Conservation (phyloP, 2,797 vertebrate species). For the Takifugu ocellatus region DNA sequence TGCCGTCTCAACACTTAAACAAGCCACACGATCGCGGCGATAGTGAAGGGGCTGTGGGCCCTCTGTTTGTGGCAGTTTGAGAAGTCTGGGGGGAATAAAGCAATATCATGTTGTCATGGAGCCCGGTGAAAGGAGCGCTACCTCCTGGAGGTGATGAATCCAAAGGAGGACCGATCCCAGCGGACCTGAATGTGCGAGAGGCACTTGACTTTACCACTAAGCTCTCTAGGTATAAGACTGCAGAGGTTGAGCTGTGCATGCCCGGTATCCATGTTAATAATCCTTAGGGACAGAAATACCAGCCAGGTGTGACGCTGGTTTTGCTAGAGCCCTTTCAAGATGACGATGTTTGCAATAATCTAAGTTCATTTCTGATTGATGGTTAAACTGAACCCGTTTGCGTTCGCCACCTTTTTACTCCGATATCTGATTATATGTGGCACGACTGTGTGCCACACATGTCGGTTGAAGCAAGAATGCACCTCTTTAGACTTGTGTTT, state of each 20-base stretch:
- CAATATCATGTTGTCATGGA: slow-evolving; percentile 71
- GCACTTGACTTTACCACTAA: slow-evolving; percentile 69
- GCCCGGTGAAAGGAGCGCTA: slow-evolving; percentile 59
- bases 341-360: too few species aligned
- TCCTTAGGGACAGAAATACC: slow-evolving; percentile 37
- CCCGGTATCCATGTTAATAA: too few species aligned
- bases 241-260: slow-evolving; percentile 4
- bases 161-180: slow-evolving; percentile 64
- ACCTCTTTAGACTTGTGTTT: too few species aligned
- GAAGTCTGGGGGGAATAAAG: slow-evolving; percentile 56
- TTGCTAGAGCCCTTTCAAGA: background rate
- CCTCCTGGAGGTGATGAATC: slow-evolving; percentile 68
- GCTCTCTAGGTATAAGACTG: slow-evolving; percentile 38
- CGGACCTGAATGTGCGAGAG: slow-evolving; percentile 59
- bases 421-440: background rate
- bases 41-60: too few species aligned
- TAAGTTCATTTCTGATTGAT: too few species aligned
- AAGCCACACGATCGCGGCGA: background rate
- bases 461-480: background rate
- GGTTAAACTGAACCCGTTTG: too few species aligned
- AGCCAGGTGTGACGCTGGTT: slow-evolving; percentile 3
- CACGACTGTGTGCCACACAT: background rate
- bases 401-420: too few species aligned
- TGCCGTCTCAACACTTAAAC: slow-evolving; percentile 23
- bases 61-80: slow-evolving; percentile 50